phyloP scores from a whole-genome alignment of 2,888 invertebrate species.

The Deladenus siricidicola region DNA sequence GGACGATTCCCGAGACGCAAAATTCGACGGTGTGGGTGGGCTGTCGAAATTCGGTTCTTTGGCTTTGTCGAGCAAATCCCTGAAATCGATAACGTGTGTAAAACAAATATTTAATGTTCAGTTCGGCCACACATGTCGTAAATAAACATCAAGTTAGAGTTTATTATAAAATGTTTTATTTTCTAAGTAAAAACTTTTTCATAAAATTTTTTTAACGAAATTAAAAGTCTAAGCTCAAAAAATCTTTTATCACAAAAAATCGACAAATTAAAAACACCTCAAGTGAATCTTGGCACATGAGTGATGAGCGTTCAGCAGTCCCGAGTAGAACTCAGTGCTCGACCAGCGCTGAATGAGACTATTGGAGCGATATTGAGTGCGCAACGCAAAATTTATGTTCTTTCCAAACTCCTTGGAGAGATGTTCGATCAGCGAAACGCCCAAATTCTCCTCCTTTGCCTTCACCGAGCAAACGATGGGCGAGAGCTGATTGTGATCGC shows the following conservation, averaged over 20 bases:
- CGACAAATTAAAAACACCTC: too few species aligned
- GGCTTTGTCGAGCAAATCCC: background rate
- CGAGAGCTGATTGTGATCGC: conserved; percentile 45
- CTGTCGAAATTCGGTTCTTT: too few species aligned
- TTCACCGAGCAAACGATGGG: conserved; percentile 18
- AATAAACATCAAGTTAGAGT: too few species aligned
- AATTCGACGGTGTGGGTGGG: too few species aligned
- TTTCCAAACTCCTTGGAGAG: conserved; percentile 21
- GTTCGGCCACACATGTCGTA: too few species aligned
- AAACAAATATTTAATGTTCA: too few species aligned
- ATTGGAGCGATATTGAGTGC: conserved; percentile 45
- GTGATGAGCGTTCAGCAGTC: conserved; percentile 17
- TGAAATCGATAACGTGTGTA: background rate
- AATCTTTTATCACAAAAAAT: too few species aligned
- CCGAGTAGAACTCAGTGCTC: conserved; percentile 40
- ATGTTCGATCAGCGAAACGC: conserved; percentile 19
- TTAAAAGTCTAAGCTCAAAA: background rate
- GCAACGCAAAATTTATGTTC: conserved; percentile 31
- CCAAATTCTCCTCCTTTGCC: conserved; percentile 15
- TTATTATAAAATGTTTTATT: too few species aligned
- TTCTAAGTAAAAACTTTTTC: too few species aligned
- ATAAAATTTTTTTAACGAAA: too few species aligned
- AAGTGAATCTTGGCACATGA: conserved; percentile 1
- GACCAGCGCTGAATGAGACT: conserved; percentile 45
- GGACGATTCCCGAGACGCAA: too few species aligned